Evolutionary conservation across 2,797 vertebrate species (phyloP).

Genomic region (Clarias pachynema): DNA sequence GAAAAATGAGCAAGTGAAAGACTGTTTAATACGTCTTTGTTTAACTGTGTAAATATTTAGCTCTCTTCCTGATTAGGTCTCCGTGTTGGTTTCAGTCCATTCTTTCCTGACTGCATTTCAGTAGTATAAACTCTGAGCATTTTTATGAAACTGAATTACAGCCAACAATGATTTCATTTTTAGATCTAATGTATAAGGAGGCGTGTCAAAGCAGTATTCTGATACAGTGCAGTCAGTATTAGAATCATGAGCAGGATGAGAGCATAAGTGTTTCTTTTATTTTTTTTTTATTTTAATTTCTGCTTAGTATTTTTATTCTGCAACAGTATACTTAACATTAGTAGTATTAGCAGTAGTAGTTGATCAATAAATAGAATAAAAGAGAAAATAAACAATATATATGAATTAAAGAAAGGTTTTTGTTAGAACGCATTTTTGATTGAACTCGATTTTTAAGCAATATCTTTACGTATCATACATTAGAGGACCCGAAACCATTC

Average conservation of each 20-base stretch:
- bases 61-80: background rate
- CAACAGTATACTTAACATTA: background rate
- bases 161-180: background rate
- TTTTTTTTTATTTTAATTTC: background rate
- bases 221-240: background rate
- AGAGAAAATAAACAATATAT: background rate
- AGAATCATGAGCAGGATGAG: background rate
- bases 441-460: too few species aligned
- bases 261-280: background rate
- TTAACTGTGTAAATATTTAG: conserved; percentile 1
- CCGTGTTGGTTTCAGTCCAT: background rate
- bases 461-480: too few species aligned
- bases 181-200: background rate
- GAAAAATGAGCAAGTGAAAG: background rate
- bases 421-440: too few species aligned
- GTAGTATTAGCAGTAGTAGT: background rate
- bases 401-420: too few species aligned
- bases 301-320: background rate
- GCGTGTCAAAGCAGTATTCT: background rate
- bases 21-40: background rate
- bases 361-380: background rate
- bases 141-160: background rate
- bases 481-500: too few species aligned
- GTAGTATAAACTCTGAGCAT: background rate
- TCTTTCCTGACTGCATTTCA: background rate